Evolutionary conservation across 2,113 vertebrate genomes (phyloP).

Genomic region (Panthera leo): DNA sequence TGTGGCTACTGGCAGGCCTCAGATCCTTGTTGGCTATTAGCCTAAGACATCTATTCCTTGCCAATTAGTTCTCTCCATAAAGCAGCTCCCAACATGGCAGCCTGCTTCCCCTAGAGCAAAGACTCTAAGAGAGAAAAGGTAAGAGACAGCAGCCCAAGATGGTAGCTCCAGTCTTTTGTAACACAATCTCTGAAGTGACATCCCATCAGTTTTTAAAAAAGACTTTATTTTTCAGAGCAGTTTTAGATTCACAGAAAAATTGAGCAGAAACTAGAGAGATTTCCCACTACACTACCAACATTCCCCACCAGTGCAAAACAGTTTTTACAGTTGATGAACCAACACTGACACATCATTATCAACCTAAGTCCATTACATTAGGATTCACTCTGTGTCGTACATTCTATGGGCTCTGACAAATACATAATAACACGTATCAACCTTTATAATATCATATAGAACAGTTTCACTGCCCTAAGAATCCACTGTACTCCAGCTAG

Average conservation of each 20-base stretch:
- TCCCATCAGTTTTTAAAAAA: neutral
- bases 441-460: neutral
- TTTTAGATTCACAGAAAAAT: neutral
- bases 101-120: neutral
- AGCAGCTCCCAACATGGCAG: neutral
- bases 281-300: too few relatives aligned
- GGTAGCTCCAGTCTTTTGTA: neutral
- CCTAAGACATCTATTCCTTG: neutral
- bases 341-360: neutral
- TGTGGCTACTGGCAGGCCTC: neutral
- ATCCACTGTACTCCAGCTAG: neutral
- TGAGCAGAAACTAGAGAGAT: neutral
- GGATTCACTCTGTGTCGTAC: neutral
- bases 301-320: accelerated
- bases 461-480: neutral
- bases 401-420: neutral
- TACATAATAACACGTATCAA: neutral
- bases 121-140: neutral
- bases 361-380: neutral
- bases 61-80: neutral
- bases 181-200: neutral
- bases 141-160: neutral
- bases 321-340: neutral
- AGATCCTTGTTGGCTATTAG: neutral
- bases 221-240: neutral